Conservation (phyloP, 2,888 invertebrate genomes). For the Acanthacorydalis orientalis region DNA sequence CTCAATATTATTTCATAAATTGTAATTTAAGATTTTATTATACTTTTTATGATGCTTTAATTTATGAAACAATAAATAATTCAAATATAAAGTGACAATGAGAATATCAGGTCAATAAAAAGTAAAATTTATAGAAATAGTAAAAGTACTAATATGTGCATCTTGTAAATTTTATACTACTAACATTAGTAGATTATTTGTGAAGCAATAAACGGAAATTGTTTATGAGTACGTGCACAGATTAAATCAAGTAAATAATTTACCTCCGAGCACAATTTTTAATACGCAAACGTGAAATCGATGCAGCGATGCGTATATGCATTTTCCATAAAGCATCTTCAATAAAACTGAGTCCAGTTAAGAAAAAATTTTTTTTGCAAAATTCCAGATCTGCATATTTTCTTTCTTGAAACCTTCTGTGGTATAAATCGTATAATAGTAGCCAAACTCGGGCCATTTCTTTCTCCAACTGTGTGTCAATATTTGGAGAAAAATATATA, state of each 20-base stretch:
- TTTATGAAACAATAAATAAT: too few species aligned
- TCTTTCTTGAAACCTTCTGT: conserved; percentile 34
- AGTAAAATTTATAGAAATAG: too few species aligned
- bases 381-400: conserved; percentile 13
- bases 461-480: conserved; percentile 17
- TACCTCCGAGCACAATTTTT: conserved; percentile 50
- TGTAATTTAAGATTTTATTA: too few species aligned
- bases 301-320: conserved; percentile 55
- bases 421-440: conserved; percentile 50
- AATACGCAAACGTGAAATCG: conserved; percentile 59
- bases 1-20: too few species aligned
- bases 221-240: too few species aligned
- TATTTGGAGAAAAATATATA: neutral
- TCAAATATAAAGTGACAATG: too few species aligned
- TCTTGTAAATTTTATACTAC: too few species aligned
- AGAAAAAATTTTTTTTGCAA: conserved; percentile 16
- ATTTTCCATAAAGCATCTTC: conserved; percentile 46
- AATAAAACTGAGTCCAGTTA: conserved; percentile 21
- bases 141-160: too few species aligned
- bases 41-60: too few species aligned
- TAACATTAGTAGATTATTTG: too few species aligned
- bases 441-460: conserved; percentile 39
- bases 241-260: conserved; percentile 15
- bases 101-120: too few species aligned
- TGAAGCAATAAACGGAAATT: too few species aligned